Evolutionary conservation across 2,797 vertebrate genomes (phyloP), one percentile per base, ranked within the genome.

Genomic region (Spea hammondii): DNA sequence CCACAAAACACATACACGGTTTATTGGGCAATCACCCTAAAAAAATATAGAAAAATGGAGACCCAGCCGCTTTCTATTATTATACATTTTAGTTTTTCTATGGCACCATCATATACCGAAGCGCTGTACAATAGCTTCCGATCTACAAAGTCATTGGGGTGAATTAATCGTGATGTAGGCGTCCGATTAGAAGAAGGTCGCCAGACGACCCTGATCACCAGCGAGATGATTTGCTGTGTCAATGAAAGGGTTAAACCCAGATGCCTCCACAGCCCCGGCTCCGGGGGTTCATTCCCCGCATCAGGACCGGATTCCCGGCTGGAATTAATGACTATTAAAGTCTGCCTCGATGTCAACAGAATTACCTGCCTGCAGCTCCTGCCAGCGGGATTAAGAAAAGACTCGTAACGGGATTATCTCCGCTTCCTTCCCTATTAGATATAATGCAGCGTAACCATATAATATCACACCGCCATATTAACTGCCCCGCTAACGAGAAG

Each of bases 321-420:
- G 57, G 76, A 78, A 70, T 71, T 80, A 76, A 57, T 46, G 6
- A 13, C 68, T 4, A 5, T 50, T 76, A 71, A 80, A 80, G 48
- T 51, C 74, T 76, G 60, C 60, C 79, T 80, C 76, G 73, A 80
- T 71, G 73, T 76, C 47, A 32, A 14, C 53, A 60, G 68, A 76
- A 71, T 76, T 72, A 70, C 66, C 62, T 72, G 67, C 51, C 60
- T 71, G 45, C 32, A 65, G 69, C 69, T 60, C 60, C 64, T 76
- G 79, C 69, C 74, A 60, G 60, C 67, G 47, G 69, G 69, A 81
- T 76, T 81, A 76, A 67, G 67, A 76, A 72, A 72, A 81, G 69
- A 60, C 79, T 81, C 60, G 7, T 72, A 67, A 76, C 48, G 14
- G 62, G 79, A 77, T 72, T 81, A 51, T 76, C 74, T 32, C 66